These are phyloP conservation scores for Hypena proboscidalis DNA, from an alignment of 2,888 invertebrate genomes.

Conservation along the genomic window DNA sequence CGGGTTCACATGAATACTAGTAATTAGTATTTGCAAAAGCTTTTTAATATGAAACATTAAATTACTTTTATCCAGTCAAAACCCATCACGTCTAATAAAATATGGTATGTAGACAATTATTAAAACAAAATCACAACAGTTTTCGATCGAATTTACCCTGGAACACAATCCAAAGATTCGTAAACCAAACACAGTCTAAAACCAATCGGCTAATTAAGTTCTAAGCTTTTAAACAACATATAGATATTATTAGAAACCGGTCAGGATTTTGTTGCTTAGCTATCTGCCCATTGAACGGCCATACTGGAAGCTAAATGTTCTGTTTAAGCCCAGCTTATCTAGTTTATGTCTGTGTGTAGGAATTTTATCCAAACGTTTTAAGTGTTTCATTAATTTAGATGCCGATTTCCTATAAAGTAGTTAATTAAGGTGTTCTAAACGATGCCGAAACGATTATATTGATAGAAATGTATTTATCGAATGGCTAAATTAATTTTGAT, in stretches of 20 bases:
- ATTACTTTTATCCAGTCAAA: too few species aligned
- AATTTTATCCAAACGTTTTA: constrained; percentile 55
- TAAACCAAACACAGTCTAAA: constrained; percentile 54
- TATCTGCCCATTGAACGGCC: constrained; percentile 50
- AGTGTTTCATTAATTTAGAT: constrained; percentile 50
- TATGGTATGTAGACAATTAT: too few species aligned
- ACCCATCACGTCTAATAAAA: too few species aligned
- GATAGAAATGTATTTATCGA: constrained; percentile 20
- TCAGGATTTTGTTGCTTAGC: constrained; percentile 55
- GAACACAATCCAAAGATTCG: constrained; percentile 34
- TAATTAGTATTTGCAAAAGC: too few species aligned
- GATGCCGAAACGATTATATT: constrained; percentile 26
- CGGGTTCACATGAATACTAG: too few species aligned
- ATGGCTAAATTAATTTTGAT: constrained; percentile 21
- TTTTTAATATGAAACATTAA: too few species aligned
- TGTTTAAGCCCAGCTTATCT: constrained; percentile 62
- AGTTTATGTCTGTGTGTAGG: constrained; percentile 58
- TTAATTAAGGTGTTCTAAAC: constrained; percentile 50
- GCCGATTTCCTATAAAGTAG: constrained; percentile 38
- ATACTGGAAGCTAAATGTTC: constrained; percentile 57
- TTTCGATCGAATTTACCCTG: constrained; percentile 42
- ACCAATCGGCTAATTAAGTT: constrained; percentile 66
- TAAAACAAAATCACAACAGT: constrained; percentile 2
- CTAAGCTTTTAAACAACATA: constrained; percentile 60
- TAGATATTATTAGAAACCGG: constrained; percentile 66